These are phyloP conservation scores for Gallinago nigripennis DNA, from an alignment of 2,797 vertebrate genomes.

Conservation along the genomic window DNA sequence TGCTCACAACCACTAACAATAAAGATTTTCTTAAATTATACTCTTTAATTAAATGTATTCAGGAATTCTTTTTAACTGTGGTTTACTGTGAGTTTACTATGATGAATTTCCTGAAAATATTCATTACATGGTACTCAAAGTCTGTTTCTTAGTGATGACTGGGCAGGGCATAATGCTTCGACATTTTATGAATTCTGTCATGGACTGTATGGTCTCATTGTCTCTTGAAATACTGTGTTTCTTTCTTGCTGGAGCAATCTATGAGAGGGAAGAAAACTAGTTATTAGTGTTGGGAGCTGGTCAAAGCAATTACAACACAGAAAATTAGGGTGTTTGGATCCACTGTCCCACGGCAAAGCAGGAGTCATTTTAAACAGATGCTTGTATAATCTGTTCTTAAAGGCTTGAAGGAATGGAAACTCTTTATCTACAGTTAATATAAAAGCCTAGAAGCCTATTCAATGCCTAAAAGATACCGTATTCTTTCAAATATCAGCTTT, in stretches of 20 bases:
- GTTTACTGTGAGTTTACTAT: neutral
- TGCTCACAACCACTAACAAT: neutral
- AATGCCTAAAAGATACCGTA: neutral
- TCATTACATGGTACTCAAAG: neutral
- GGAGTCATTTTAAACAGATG: neutral
- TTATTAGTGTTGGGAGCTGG: neutral
- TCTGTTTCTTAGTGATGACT: neutral
- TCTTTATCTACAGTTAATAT: neutral
- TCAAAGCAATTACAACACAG: neutral
- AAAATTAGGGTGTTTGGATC: neutral
- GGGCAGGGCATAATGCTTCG: neutral
- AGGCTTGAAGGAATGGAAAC: neutral
- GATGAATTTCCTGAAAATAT: neutral
- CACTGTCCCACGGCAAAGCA: neutral
- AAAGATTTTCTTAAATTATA: neutral
- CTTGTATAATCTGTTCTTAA: neutral
- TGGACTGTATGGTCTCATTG: neutral
- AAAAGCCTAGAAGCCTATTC: neutral
- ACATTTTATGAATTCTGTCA: neutral
- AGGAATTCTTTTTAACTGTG: neutral
- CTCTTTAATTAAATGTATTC: neutral
- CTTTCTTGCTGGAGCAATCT: neutral
- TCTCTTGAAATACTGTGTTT: neutral
- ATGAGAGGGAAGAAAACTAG: neutral
- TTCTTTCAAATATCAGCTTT: neutral